These are phyloP conservation scores for Macrosiphum euphorbiae DNA, from an alignment of 2,888 invertebrate genomes.

Conservation along the genomic window DNA sequence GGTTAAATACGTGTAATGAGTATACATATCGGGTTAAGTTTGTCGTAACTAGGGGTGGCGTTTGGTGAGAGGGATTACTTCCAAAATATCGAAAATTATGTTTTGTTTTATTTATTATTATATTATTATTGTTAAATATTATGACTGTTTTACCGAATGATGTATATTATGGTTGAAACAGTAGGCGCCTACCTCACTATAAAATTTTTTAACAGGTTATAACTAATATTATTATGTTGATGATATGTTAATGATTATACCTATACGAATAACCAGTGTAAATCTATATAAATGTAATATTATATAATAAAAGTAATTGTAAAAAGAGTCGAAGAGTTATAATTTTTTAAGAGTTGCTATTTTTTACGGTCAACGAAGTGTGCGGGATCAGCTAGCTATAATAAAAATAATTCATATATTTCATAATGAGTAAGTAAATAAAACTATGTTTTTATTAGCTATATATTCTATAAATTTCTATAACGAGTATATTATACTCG, in stretches of 20 bases:
- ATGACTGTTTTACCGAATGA: background rate
- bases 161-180: background rate
- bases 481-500: background rate
- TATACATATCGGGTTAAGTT: background rate
- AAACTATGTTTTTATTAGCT: background rate
- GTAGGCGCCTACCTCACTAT: background rate
- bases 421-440: background rate
- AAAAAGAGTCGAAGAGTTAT: too few species aligned
- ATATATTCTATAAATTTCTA: background rate
- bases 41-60: background rate
- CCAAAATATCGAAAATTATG: background rate
- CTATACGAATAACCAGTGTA: background rate
- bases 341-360: too few species aligned
- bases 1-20: background rate
- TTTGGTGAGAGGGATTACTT: background rate
- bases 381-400: background rate
- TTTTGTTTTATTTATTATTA: background rate
- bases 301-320: background rate
- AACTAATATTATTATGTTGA: background rate
- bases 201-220: background rate
- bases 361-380: too few species aligned
- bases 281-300: background rate
- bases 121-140: background rate
- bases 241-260: background rate
- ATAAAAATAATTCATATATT: background rate